Percentiles rank a stretch among this genome's conserved stretches.
Evolutionary conservation across 2,888 invertebrate species (phyloP).

Genomic region (Diabrotica balteata): DNA sequence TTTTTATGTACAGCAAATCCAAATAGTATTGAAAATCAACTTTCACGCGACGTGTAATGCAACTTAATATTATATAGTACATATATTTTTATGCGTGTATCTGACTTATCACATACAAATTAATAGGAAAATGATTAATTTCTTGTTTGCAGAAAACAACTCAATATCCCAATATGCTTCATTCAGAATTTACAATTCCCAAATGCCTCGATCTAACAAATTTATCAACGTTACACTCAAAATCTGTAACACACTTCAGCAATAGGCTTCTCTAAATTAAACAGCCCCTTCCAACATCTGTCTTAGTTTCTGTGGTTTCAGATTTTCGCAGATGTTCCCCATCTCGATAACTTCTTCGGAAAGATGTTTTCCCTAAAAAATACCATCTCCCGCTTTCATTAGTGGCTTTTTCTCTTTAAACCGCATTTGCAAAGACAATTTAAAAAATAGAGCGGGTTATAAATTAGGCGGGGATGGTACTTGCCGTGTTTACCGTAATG

Average conservation of each 20-base stretch:
- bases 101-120: too few species aligned
- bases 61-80: too few species aligned
- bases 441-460: slow-evolving; percentile 8
- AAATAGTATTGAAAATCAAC: too few species aligned
- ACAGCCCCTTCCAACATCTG: slow-evolving; percentile 44
- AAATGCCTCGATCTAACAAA: slow-evolving; percentile 21
- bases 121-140: too few species aligned
- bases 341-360: slow-evolving; percentile 42
- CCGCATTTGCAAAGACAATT: slow-evolving; percentile 5
- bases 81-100: too few species aligned
- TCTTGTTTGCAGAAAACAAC: too few species aligned
- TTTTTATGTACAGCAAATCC: too few species aligned
- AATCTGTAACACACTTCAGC: slow-evolving; percentile 42
- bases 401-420: slow-evolving; percentile 12
- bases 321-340: slow-evolving; percentile 46
- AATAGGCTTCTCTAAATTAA: slow-evolving; percentile 43
- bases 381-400: slow-evolving; percentile 15
- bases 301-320: slow-evolving; percentile 45
- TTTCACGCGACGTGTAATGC: too few species aligned
- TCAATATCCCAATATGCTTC: too few species aligned
- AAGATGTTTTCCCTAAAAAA: slow-evolving; percentile 6
- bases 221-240: slow-evolving; percentile 37
- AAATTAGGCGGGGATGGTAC: slow-evolving; percentile 10
- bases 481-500: slow-evolving; percentile 13
- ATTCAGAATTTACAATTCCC: slow-evolving; percentile 1